phyloP scores from a whole-genome alignment of 1,140 invertebrate genomes.

The Euglossa dilemma region DNA sequence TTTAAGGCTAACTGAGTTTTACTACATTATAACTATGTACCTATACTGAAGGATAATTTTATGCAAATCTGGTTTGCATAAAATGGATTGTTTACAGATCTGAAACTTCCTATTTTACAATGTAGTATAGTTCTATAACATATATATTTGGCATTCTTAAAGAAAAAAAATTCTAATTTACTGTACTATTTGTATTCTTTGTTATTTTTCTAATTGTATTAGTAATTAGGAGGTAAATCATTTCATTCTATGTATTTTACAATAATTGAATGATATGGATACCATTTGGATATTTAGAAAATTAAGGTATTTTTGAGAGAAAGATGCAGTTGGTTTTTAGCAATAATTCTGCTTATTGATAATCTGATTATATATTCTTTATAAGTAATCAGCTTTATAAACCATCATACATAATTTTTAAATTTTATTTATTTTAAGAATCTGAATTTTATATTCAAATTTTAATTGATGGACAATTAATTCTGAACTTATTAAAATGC shows the following conservation, averaged over 20 bases:
- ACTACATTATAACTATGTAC: slow-evolving; percentile 12
- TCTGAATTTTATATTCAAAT: slow-evolving; percentile 26
- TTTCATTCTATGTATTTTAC: slow-evolving; percentile 43
- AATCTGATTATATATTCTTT: slow-evolving; percentile 29
- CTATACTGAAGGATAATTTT: slow-evolving; percentile 15
- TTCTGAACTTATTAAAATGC: slow-evolving; percentile 13
- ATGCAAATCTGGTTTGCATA: neutral
- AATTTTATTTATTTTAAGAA: slow-evolving; percentile 11
- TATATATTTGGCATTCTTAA: slow-evolving; percentile 37
- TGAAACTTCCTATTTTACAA: slow-evolving; percentile 34
- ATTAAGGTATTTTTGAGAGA: slow-evolving; percentile 49
- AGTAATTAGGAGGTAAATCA: slow-evolving; percentile 31
- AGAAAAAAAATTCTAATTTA: slow-evolving; percentile 29
- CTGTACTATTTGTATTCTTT: slow-evolving; percentile 1
- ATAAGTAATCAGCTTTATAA: slow-evolving; percentile 4
- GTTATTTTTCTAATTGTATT: slow-evolving; percentile 44
- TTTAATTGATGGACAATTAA: slow-evolving; percentile 26
- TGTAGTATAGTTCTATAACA: slow-evolving; percentile 45
- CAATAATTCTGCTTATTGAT: slow-evolving; percentile 52
- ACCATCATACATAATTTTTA: slow-evolving; percentile 14
- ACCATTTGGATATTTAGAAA: slow-evolving; percentile 32
- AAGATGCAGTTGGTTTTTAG: slow-evolving; percentile 41
- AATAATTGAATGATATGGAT: slow-evolving; percentile 19
- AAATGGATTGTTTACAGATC: slow-evolving; percentile 37
- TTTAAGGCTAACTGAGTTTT: slow-evolving; percentile 21